phyloP scores from a whole-genome alignment of 2,797 vertebrate species.

The Neolamprologus multifasciatus region DNA sequence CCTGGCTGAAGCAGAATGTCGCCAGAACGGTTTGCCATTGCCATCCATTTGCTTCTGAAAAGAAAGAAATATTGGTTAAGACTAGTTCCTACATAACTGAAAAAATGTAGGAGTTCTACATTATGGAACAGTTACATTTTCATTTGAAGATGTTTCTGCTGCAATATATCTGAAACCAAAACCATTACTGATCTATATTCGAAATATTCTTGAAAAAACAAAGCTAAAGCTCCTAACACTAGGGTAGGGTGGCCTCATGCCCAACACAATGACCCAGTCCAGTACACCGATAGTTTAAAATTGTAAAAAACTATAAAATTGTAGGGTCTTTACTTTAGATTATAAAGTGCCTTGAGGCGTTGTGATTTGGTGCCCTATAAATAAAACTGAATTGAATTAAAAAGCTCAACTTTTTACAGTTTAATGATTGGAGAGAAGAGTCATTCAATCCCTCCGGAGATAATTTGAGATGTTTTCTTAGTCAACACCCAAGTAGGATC shows the following conservation, averaged over 20 bases:
- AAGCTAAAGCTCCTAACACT: not conserved
- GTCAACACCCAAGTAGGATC: not conserved
- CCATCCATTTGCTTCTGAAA: conserved; percentile 72
- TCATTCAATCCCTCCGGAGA: not conserved
- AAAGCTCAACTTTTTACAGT: not conserved
- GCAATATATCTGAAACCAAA: not conserved
- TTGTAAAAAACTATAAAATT: not conserved
- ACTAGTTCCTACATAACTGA: not conserved
- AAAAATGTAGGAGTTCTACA: not conserved
- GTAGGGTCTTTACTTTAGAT: not conserved
- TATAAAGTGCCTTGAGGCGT: accelerated
- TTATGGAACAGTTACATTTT: not conserved
- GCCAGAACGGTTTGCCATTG: conserved; percentile 40
- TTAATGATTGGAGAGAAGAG: not conserved
- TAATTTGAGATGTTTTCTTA: not conserved
- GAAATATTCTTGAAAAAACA: not conserved
- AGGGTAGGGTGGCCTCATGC: not conserved
- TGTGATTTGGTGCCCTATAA: not conserved
- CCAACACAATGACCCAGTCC: not conserved
- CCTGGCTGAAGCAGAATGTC: conserved; percentile 1
- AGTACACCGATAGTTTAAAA: not conserved
- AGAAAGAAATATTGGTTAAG: not conserved
- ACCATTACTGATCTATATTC: not conserved
- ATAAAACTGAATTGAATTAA: accelerated
- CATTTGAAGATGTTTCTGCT: not conserved